Evolutionary conservation across 2,113 vertebrate genomes (phyloP), one percentile per base, ranked within the genome.

Genomic region (Jaculus jaculus): DNA sequence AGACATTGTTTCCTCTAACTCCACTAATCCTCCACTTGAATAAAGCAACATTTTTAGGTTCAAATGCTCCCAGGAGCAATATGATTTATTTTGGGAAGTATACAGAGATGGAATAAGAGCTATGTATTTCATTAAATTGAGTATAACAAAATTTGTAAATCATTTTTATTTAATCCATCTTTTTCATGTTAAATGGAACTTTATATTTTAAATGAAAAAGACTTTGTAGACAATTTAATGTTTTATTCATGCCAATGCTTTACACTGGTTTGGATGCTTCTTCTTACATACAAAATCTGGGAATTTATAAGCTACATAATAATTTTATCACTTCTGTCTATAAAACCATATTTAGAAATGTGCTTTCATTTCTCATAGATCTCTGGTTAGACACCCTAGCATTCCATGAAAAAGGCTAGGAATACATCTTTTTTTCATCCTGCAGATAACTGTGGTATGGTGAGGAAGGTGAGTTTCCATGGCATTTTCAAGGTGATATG

Each of bases 291-390:
- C 68, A 85, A 91, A 94, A 88, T 81, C 87, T 73, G 66, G 87
- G 80, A 81, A 91, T 72, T 81, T 89, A 92, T 91, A 91, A 63
- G 16, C 37, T 88, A 24, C 3, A 34, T 71, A 87, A 82, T 82
- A 74, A 47, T 90, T 78, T 84, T 86, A 28, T 91, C 47, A 81
- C 12, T 69, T 95, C 81, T 68, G 18, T 74, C 7, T 89, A 87
- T 78, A 95, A 95, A 94, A 92, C 66, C 93, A 39, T 85, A 94
- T 75, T 89, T 93, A 71, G 47, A 83, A 94, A 95, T 95, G 94
- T 96, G 93, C 96, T 97, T 97, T 96, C 77, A 82, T 79, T 30
- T 85, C 54, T 94, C n/a, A 73, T 37, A 60, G 61, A 60, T 91
- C 39, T 84, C 32, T 89, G 83, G 42, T 65, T 84, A 66, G 47